Percentiles rank a stretch among this genome's conserved stretches.
phyloP scores from a whole-genome alignment of 2,113 vertebrate genomes.

The Semicossyphus pulcher region DNA sequence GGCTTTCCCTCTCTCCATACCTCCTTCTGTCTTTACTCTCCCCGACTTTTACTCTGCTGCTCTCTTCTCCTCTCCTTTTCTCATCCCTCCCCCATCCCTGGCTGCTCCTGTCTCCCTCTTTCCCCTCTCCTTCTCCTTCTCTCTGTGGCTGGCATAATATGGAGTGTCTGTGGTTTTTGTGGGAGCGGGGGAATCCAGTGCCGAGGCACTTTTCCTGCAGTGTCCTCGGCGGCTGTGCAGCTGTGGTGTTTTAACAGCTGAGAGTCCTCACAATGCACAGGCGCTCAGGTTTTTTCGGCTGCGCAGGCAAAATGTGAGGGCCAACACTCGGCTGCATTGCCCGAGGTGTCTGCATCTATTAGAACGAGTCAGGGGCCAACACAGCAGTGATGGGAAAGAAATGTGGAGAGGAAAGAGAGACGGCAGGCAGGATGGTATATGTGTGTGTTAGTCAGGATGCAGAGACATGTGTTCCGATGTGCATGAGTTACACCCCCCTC shows the following conservation, averaged over 20 bases:
- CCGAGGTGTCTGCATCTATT: constrained; percentile 70
- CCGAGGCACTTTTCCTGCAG: constrained; percentile 82
- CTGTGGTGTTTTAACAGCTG: constrained; percentile 87
- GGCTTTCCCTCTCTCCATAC: constrained; percentile 77
- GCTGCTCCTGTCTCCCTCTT: constrained; percentile 74
- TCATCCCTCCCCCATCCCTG: constrained; percentile 72
- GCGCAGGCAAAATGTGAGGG: constrained; percentile 76
- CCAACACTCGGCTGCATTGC: constrained; percentile 60
- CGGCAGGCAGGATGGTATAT: constrained; percentile 43
- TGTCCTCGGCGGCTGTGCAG: constrained; percentile 79
- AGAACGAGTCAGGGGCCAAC: constrained; percentile 52
- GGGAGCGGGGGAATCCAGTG: constrained; percentile 83
- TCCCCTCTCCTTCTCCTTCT: constrained; percentile 66
- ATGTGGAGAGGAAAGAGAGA: constrained; percentile 13
- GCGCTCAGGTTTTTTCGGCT: constrained; percentile 80
- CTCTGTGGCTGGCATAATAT: constrained; percentile 79
- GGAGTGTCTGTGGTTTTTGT: constrained; percentile 85
- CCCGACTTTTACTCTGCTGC: constrained; percentile 50
- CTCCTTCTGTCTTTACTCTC: constrained; percentile 71
- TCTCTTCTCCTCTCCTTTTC: constrained; percentile 72
- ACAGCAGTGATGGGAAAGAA: constrained; percentile 43
- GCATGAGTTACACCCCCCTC: constrained; percentile 52
- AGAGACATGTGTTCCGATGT: constrained; percentile 54
- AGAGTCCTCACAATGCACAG: constrained; percentile 85
- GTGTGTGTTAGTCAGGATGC: constrained; percentile 42